Evolutionary conservation across 2,797 vertebrate species (phyloP).

Genomic region (Catostomus latipinnis): DNA sequence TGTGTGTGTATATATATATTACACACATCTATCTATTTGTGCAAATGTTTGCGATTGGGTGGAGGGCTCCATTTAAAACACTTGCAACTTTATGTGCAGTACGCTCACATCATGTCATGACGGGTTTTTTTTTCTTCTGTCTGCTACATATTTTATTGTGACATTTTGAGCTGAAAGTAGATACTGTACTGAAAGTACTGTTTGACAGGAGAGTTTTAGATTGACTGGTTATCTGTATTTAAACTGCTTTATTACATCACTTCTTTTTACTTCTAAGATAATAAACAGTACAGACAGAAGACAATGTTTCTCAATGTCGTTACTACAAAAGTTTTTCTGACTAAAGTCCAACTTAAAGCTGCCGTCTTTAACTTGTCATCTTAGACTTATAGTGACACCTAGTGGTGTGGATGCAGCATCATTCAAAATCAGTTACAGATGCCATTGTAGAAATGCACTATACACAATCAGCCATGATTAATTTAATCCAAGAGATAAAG

Average conservation of each 20-base stretch:
- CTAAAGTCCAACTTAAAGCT: too few relatives aligned
- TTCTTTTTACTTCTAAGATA: not conserved
- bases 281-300: constrained; percentile 2
- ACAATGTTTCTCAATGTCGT: not conserved
- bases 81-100: constrained; percentile 14
- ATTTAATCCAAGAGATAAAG: too few relatives aligned
- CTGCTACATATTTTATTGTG: not conserved
- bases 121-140: too few relatives aligned
- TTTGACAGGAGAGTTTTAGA: not conserved
- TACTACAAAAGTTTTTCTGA: too few relatives aligned
- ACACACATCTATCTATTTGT: not conserved
- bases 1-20: not conserved
- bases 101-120: not conserved
- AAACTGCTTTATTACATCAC: not conserved
- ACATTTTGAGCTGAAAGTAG: not conserved
- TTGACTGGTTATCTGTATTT: not conserved
- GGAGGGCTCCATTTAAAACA: not conserved
- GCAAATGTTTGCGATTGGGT: not conserved
- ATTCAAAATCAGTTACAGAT: too few relatives aligned
- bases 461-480: too few relatives aligned
- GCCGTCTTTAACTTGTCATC: too few relatives aligned
- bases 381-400: too few relatives aligned
- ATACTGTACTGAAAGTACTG: not conserved
- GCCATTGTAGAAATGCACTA: too few relatives aligned
- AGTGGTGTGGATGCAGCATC: too few relatives aligned